Evolutionary conservation across 2,888 invertebrate genomes (phyloP), one percentile per base, ranked within the genome.

Genomic region (Epinotia demarniana): DNA sequence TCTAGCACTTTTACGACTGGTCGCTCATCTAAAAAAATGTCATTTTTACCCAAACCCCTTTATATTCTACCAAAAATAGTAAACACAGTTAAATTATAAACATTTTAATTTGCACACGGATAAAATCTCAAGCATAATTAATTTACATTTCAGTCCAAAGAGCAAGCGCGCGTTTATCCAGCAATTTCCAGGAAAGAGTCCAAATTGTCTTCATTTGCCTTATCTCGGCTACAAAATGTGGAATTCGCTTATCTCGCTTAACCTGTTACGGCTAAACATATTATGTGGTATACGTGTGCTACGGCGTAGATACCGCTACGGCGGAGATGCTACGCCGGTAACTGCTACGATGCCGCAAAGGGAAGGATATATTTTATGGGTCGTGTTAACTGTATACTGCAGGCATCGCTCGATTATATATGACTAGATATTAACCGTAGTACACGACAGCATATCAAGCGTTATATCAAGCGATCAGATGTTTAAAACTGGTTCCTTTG

Each of bases 141-240:
- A 16, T 27, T 61, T 61, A 61, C 19, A 61, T 61, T 27, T 9
- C 33, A 27, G 27, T 53, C 33, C 13, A n/a, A 33, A 16, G 9
- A 39, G 39, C 8, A 39, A 39, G 53, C 18, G 49, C 58, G 33
- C 39, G 55, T 62, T 62, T 68, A 53, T 18, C 68, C 57, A 27
- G 55, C 33, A 53, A 68, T 62, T 62, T 53, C 61, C 46, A n/a
- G 62, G 43, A 68, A 72, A 73, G 61, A 79, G 78, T 80, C 81
- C 84, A 84, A 87, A 90, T 90, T 89, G 87, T 86, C 86, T 83
- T 88, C 88, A 90, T 90, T 91, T 90, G 89, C 86, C 87, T 87
- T 91, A 92, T 92, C 92, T 89, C 61, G 66, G 83, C 81, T 74
- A 75, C 80, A 79, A 82, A 90, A 87, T 88, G 89, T 85, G 82